These are phyloP conservation scores for Anthopleura sola DNA, from an alignment of 64 coral and sea anemone species.

Conservation along the genomic window DNA sequence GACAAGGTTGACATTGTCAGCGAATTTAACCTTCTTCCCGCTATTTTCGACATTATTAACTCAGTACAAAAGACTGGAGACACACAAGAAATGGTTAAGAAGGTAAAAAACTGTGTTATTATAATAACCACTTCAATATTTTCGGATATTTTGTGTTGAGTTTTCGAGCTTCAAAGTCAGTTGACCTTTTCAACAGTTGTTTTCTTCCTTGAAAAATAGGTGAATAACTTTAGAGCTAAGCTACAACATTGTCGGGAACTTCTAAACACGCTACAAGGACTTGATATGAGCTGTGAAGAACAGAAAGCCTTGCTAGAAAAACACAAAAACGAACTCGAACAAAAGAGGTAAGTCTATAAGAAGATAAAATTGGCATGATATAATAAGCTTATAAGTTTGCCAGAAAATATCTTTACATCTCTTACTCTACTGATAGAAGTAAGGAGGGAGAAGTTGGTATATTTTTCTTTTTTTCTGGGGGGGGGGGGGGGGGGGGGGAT, in stretches of 20 bases:
- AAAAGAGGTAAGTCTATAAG: slow-evolving; percentile 87
- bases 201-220: slow-evolving; percentile 3
- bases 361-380: no score
- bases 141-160: background rate
- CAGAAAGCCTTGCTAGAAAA: slow-evolving; percentile 58
- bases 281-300: slow-evolving; percentile 73
- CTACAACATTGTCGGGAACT: slow-evolving; percentile 77
- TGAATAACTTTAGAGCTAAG: slow-evolving; percentile 72
- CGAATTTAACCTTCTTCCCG: slow-evolving; percentile 24
- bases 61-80: slow-evolving; percentile 32
- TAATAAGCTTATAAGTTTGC: no score
- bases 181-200: background rate
- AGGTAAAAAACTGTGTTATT: no score
- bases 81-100: slow-evolving; percentile 31
- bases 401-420: no score
- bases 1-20: slow-evolving; percentile 8
- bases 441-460: no score
- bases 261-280: slow-evolving; percentile 67
- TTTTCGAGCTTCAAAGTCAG: background rate
- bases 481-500: no score
- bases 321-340: slow-evolving; percentile 59
- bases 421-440: no score
- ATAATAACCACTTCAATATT: no score
- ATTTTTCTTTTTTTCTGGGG: no score
- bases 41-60: slow-evolving; percentile 23